These are phyloP conservation scores for Phyllopteryx taeniolatus DNA, from an alignment of 2,113 vertebrate species.

Conservation along the genomic window DNA sequence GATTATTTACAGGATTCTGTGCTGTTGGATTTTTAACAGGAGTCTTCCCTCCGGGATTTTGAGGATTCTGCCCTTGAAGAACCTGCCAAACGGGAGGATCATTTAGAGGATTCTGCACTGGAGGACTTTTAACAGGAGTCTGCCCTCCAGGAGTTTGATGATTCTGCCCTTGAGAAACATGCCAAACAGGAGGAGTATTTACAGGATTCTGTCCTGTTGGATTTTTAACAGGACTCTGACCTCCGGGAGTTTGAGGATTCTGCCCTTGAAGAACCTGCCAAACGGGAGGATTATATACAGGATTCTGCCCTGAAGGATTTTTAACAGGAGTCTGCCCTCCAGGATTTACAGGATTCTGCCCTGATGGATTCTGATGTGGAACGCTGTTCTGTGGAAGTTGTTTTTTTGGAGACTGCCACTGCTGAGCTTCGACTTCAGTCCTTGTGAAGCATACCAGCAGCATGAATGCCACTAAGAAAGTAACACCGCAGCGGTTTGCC, in stretches of 20 bases:
- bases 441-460: slow-evolving; percentile 34
- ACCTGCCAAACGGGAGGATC: background rate
- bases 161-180: background rate
- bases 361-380: background rate
- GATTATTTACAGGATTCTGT: background rate
- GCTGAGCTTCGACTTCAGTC: slow-evolving; percentile 19
- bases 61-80: background rate
- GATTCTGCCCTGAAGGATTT: background rate
- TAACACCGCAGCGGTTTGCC: slow-evolving; percentile 22
- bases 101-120: background rate
- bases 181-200: background rate
- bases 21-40: background rate
- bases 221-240: background rate
- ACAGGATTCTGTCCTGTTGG: background rate
- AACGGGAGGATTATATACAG: background rate
- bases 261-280: background rate
- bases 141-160: background rate
- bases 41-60: background rate
- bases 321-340: background rate
- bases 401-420: background rate
- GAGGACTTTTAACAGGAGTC: background rate
- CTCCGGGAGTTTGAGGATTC: background rate
- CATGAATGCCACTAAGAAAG: slow-evolving; percentile 31
- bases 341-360: background rate
- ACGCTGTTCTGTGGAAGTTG: background rate